Conservation (phyloP, 92 coral and sea anemone species). For the Epizoanthus scotinus region DNA sequence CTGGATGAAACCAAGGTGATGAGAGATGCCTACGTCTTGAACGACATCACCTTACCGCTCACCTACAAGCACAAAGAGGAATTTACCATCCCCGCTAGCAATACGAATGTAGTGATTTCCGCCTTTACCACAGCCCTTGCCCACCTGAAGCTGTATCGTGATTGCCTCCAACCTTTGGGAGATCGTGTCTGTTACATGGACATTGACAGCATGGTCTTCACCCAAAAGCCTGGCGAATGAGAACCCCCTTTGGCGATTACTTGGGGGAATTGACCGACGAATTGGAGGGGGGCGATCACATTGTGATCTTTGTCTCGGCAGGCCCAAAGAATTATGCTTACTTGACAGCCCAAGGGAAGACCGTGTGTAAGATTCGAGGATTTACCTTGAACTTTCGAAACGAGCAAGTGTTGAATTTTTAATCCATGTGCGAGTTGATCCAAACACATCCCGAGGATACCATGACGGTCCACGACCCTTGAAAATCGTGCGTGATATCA, state of each 20-base stretch:
- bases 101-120: background rate
- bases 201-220: conserved; percentile 28
- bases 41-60: background rate
- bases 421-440: background rate
- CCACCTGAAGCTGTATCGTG: background rate
- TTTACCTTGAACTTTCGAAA: background rate
- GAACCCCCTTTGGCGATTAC: background rate
- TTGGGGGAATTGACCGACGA: conserved; percentile 31
- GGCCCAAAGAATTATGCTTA: conserved; percentile 20
- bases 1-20: background rate
- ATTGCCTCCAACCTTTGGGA: background rate
- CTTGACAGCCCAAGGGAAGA: background rate
- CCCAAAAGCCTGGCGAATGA: background rate
- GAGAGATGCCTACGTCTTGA: background rate
- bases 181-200: conserved; percentile 15
- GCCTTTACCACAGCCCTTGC: conserved; percentile 12
- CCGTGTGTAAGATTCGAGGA: background rate
- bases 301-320: conserved; percentile 3
- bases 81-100: background rate
- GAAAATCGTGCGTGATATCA: background rate
- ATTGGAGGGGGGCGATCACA: conserved; percentile 14
- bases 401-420: background rate
- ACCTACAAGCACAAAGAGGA: background rate
- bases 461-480: background rate
- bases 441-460: background rate